These are phyloP conservation scores for Anolis carolinensis DNA, from an alignment of 2,113 vertebrate species.

Conservation along the genomic window DNA sequence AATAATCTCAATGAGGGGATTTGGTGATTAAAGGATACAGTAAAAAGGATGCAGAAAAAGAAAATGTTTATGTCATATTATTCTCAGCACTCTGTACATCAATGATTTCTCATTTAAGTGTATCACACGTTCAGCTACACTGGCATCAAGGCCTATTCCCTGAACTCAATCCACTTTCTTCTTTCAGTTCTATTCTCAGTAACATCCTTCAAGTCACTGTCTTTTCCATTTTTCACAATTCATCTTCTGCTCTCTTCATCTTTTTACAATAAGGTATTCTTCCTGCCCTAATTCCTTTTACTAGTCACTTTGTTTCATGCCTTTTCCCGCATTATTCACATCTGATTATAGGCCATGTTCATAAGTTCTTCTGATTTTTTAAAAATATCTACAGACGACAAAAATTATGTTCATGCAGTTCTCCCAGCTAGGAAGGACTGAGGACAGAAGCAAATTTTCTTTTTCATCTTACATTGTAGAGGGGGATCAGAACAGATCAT, in stretches of 20 bases:
- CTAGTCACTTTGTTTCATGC: not conserved
- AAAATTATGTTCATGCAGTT: not conserved
- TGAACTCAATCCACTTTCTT: not conserved
- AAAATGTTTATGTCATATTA: not conserved
- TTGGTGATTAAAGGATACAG: not conserved
- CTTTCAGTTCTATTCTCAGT: slow-evolving; percentile 6
- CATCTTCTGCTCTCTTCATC: slow-evolving; percentile 1
- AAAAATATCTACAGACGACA: not conserved
- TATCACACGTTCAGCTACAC: not conserved
- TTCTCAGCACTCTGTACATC: not conserved
- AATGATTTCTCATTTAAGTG: not conserved
- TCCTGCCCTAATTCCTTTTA: slow-evolving; percentile 11
- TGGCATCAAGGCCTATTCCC: not conserved
- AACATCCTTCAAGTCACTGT: slow-evolving; percentile 3
- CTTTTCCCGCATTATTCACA: not conserved
- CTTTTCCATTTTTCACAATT: slow-evolving; percentile 9
- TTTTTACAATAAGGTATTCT: not conserved
- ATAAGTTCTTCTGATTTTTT: not conserved
- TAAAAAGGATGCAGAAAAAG: too few relatives aligned
- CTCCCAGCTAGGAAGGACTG: not conserved
- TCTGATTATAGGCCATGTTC: not conserved
- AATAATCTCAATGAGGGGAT: not conserved
- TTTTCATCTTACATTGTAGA: not conserved
- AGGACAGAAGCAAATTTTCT: not conserved
- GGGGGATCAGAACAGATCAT: not conserved